Evolutionary conservation across 2,113 vertebrate genomes (phyloP), one percentile per base, ranked within the genome.

Genomic region (Fukomys damarensis): DNA sequence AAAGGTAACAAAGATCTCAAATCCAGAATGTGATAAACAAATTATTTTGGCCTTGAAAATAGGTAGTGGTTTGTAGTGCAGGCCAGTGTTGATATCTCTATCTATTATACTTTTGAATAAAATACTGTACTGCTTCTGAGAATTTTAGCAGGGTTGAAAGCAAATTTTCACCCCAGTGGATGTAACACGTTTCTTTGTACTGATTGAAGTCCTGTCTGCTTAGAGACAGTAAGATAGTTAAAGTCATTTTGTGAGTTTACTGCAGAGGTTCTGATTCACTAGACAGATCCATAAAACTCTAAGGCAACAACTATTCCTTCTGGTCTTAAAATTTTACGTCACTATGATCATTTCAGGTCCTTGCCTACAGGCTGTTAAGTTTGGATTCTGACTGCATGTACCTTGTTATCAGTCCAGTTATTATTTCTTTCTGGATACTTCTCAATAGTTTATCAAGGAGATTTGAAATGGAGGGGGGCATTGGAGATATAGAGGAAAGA

Each of bases 351-450:
- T 90, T 94, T 19, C 22, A 86, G 68, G 17, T 68, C 32, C n/a
- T 93, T 96, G 93, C 28, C 12, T 82, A 54, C 17, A 74, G 41
- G 9, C 19, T 83, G 11, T 86, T 84, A 91, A 72, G 68, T 81
- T 92, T 81, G 79, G 92, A 93, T 54, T 93, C 58, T 92, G 59
- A 74, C 14, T 95, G 61, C 20, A 26, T 95, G 13, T 68, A 77
- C 10, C 28, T 54, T 96, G 41, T 82, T 89, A 74, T 76, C 20
- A 14, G 19, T 81, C 41, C 56, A 74, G 11, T 79, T 87, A 12
- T 20, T 1, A 19, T 76, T 87, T 85, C 88, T 91, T 85, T 92
- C 41, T 68, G n/a, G 38, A n/a, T 93, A 52, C 43, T 89, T 91
- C 72, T 93, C 93, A 59, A 81, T 59, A 68, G 80, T 95, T 91